A percentile compares a stretch with the other conserved stretches of the same genome.
These are phyloP conservation scores for Eufriesea mexicana DNA, from an alignment of 1,140 invertebrate genomes.

Conservation along the genomic window DNA sequence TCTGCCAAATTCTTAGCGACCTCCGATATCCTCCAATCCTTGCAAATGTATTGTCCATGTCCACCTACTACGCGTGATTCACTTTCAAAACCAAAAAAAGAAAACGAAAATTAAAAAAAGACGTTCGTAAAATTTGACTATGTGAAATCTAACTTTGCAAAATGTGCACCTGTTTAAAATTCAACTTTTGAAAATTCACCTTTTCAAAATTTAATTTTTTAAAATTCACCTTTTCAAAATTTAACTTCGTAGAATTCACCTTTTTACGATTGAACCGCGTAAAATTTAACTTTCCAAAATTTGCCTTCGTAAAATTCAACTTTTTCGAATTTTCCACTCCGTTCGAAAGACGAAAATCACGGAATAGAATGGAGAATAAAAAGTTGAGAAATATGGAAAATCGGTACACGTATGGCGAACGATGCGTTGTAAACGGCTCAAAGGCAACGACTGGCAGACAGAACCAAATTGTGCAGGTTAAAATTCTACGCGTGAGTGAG, in stretches of 20 bases:
- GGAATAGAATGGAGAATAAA: not conserved
- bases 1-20: not conserved
- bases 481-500: constrained; percentile 66
- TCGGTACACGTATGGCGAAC: not conserved
- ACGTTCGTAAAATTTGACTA: no score
- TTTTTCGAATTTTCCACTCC: not conserved
- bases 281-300: no score
- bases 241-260: no score
- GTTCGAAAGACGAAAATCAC: not conserved
- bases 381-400: not conserved
- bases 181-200: no score
- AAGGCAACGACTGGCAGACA: constrained; percentile 60
- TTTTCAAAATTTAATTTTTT: no score
- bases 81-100: not conserved
- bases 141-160: no score
- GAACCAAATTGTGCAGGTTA: constrained; percentile 61
- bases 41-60: not conserved
- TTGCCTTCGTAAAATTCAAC: no score
- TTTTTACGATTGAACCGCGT: no score
- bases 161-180: no score
- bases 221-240: no score
- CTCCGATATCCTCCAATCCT: not conserved
- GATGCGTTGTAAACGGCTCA: constrained; percentile 52
- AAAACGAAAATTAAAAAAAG: not conserved
- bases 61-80: not conserved